Evolutionary conservation across 1,140 invertebrate species (phyloP), one percentile per base, ranked within the genome.

Genomic region (Meloidogyne hapla): DNA sequence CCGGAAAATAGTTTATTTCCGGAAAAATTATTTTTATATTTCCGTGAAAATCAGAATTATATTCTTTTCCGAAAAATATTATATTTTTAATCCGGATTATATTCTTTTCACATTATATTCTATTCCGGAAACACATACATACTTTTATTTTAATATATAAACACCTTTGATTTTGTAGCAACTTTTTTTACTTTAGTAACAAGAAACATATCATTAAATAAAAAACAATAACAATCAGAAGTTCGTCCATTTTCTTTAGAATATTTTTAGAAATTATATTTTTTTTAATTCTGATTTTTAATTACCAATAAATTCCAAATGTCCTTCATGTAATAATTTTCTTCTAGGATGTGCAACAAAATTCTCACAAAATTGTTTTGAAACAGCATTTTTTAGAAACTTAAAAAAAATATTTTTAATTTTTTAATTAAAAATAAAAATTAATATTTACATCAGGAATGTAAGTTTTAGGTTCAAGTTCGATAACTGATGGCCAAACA

Each of bases 171-270:
- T 88, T 81, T 90, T 87, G n/a, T 87, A 79, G 79, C 88, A 67
- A 88, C 88, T 79, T 91, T 91, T 83, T 92, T 92, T 64, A 90
- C 86, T 84, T 91, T 89, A 4, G 91, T 91, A 28, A 92, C 89
- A 40, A 92, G 87, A n/a, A 92, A 88, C 89, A 92, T 91, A 83
- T 92, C 91, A 83, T 92, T 91, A 87, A 92, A 92, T 5, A 92
- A 87, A 79, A 92, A 91, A 48, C 91, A 88, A 83, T 91, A 91
- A 83, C 91, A 90, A 83, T 91, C 91, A 21, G 87, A 85, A 8
- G 89, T 88, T 83, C 90, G 90, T 45, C 90, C 89, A 78, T 89
- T 88, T 82, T 91, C 91, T 89, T 77, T 77, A 69, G 18, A 76
- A 45, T 76, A 25, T 56, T 25, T 66, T 28, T 13, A 26, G 0